Evolutionary conservation across 2,113 vertebrate genomes (phyloP).

Genomic region (Siniperca chuatsi): DNA sequence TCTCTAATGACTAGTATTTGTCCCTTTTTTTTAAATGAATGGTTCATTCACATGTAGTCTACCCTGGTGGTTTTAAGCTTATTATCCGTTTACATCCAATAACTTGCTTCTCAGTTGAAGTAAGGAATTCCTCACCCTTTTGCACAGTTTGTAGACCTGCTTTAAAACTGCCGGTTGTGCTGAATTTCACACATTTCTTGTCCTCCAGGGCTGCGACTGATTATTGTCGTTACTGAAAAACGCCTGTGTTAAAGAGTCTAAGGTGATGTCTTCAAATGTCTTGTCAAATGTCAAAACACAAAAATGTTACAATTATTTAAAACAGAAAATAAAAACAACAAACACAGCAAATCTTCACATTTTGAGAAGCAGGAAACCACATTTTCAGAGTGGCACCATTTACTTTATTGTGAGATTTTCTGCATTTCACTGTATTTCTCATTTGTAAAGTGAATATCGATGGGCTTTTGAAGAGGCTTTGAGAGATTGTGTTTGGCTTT

Average conservation of each 20-base stretch:
- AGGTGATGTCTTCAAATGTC: too few relatives aligned
- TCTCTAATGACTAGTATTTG: background rate
- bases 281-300: background rate
- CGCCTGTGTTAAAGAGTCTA: too few relatives aligned
- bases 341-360: background rate
- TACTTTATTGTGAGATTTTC: background rate
- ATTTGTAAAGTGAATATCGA: too few relatives aligned
- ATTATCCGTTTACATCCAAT: slow-evolving; percentile 3
- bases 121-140: background rate
- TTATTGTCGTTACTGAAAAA: too few relatives aligned
- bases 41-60: background rate
- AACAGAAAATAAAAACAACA: background rate
- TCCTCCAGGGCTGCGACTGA: background rate
- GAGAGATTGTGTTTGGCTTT: background rate
- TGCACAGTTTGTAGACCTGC: background rate
- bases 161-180: background rate
- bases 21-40: background rate
- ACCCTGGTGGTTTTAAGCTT: background rate
- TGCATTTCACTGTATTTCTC: background rate
- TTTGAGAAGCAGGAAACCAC: background rate
- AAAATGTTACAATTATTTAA: background rate
- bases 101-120: background rate
- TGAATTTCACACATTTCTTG: background rate
- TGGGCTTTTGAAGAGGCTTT: background rate
- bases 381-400: background rate